These are phyloP conservation scores for Telmatherina bonti DNA, from an alignment of 2,797 vertebrate species.

Conservation along the genomic window DNA sequence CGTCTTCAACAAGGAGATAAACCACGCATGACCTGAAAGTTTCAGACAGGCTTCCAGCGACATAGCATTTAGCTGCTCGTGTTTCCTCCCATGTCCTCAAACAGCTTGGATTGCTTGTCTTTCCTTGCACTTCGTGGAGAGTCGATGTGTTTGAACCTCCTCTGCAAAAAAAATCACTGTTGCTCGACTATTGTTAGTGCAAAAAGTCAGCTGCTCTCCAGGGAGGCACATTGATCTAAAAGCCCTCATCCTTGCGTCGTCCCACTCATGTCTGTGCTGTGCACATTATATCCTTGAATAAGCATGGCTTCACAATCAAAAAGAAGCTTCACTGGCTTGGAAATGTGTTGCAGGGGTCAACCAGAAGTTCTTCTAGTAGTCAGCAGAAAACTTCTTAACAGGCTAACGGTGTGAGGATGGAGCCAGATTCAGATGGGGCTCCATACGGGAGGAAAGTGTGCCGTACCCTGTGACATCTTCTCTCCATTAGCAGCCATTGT, in stretches of 20 bases:
- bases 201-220: slow-evolving; percentile 84
- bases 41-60: slow-evolving; percentile 36
- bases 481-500: slow-evolving; percentile 3
- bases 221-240: slow-evolving; percentile 90
- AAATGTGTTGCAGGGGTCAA: slow-evolving; percentile 85
- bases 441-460: neutral
- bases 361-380: slow-evolving; percentile 81
- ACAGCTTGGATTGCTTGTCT: slow-evolving; percentile 30
- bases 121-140: slow-evolving; percentile 35
- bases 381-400: slow-evolving; percentile 78
- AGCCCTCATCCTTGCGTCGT: slow-evolving; percentile 79
- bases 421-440: slow-evolving; percentile 7
- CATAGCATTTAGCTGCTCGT: slow-evolving; percentile 14
- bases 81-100: slow-evolving; percentile 30
- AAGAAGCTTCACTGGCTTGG: slow-evolving; percentile 83
- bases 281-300: slow-evolving; percentile 86
- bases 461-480: slow-evolving; percentile 11
- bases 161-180: slow-evolving; percentile 82
- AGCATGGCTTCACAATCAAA: slow-evolving; percentile 83
- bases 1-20: neutral
- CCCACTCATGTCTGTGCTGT: slow-evolving; percentile 73
- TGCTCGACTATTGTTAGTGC: slow-evolving; percentile 76
- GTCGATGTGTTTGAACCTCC: slow-evolving; percentile 54
- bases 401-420: slow-evolving; percentile 23
- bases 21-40: neutral